Base-by-base conservation (phyloP, 2,797 vertebrate species). In the Chaenodraco wilsoni region DNA sequence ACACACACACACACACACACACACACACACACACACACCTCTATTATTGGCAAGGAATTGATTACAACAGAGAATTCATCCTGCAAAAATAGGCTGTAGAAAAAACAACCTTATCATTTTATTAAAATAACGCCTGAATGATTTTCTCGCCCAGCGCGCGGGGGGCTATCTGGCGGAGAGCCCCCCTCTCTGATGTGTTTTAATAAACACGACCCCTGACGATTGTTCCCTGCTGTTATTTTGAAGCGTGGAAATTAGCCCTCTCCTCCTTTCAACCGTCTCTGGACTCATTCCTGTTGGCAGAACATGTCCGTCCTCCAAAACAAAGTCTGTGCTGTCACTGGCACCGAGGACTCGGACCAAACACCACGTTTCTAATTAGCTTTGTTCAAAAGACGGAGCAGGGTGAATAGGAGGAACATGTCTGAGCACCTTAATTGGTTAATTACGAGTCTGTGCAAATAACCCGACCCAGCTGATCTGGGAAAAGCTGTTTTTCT, bases 161-260 rank as follows among this genome's bases (percentile, higher is more conserved):
- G 66, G 75, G 23, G 52, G 76, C 65, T 82, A 83, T 50, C 79
- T 89, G 91, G 90, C 86, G 69, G 64, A 44, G 72, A 82, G 72
- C 84, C 80, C 78, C 77, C 84, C 78, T 84, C 88, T 89, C 84
- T 89, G 85, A 91, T 88, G 88, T 79, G 86, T 91, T 89, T 89
- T 90, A 90, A 91, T 93, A 90, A 93, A 93, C 79, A 84, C 83
- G 31, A 88, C 85, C 79, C 76, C 88, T 37, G 33, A 37, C 33
- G 88, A 93, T 93, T 94, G 91, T 90, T 92, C 89, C 87, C 86
- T 73, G 88, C 86, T 88, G 89, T 86, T 86, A 81, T 90, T 92
- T 87, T 81, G 86, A 87, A 88, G 82, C 79, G 75, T 87, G 89
- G 88, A 93, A 93, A 90, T 82, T 78, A 89, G 89, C 84, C 86